Evolutionary conservation across 2,888 invertebrate species (phyloP), one percentile per base, ranked within the genome.

Genomic region (Aquatica leii): DNA sequence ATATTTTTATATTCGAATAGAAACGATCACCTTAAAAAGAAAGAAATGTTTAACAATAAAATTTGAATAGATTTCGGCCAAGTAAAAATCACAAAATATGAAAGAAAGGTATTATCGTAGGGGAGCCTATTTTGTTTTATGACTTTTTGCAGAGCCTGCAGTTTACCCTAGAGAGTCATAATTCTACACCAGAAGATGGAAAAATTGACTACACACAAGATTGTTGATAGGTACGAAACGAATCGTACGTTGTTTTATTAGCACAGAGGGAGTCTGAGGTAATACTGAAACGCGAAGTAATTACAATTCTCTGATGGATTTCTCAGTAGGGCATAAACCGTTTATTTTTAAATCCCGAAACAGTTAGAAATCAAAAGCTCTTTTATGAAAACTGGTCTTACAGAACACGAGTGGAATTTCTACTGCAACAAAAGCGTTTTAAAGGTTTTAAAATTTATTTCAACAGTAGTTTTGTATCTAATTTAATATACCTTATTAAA

Each of bases 301-400:
- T 74, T 74, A 73, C 74, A 68, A 66, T 56, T 64, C 63, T 65
- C 66, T 66, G 70, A 69, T 67, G 67, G 66, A 69, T 70, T 71
- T 71, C 68, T 68, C 69, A 66, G 69, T 59, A 64, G 70, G 68
- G 65, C 57, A 57, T 52, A 57, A 55, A 53, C 60, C 67, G 57
- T 65, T 69, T 67, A 67, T 69, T 69, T 69, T 68, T 67, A 70
- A 75, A 70, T 78, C 76, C 76, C 77, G 64, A 59, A 73, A 69
- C 75, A 73, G 74, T 74, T 70, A 72, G 76, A 77, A 77, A 78
- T 78, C 78, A 78, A 77, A 78, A 76, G 73, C 76, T 77, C 78
- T 72, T 78, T 78, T 78, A 73, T 73, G 72, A 71, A 69, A 71
- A 70, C 70, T 70, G 71, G 73, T 73, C 62, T 51, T 57, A 34